Evolutionary conservation across 2,797 vertebrate species (phyloP).

Genomic region (Eurystomus glaucurus): DNA sequence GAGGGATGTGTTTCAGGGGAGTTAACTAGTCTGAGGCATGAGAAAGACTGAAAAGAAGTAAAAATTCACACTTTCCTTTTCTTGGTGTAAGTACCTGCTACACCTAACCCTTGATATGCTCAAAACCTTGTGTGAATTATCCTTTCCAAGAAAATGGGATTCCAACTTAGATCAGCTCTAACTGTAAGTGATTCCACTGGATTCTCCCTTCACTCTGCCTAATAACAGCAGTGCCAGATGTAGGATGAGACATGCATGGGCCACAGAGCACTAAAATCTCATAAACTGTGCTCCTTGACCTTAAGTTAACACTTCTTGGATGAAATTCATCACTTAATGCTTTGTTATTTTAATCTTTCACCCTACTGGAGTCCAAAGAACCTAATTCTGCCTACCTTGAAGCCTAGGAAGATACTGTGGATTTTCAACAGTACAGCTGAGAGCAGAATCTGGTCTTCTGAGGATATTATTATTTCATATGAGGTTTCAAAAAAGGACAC

Average conservation of each 20-base stretch:
- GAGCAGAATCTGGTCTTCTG: background rate
- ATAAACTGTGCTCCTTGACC: background rate
- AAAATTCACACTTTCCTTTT: background rate
- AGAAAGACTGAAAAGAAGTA: background rate
- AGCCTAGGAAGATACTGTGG: background rate
- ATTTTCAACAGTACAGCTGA: background rate
- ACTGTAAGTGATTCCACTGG: background rate
- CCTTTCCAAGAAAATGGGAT: background rate
- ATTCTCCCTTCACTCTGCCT: background rate
- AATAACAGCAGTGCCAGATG: background rate
- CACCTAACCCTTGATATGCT: background rate
- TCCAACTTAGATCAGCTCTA: background rate
- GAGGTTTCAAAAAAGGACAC: background rate
- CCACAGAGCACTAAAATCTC: background rate
- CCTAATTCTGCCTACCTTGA: no score
- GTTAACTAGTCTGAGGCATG: background rate
- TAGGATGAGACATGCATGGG: rapidly evolving
- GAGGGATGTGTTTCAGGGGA: background rate
- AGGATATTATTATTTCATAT: background rate
- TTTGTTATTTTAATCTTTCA: background rate
- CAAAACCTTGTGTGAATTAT: background rate
- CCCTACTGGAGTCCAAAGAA: background rate
- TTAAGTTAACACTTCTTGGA: background rate
- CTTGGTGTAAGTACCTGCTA: background rate
- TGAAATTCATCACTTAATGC: background rate